Base-by-base conservation (phyloP, 2,113 vertebrate genomes). In the Oryzias melastigma region DNA sequence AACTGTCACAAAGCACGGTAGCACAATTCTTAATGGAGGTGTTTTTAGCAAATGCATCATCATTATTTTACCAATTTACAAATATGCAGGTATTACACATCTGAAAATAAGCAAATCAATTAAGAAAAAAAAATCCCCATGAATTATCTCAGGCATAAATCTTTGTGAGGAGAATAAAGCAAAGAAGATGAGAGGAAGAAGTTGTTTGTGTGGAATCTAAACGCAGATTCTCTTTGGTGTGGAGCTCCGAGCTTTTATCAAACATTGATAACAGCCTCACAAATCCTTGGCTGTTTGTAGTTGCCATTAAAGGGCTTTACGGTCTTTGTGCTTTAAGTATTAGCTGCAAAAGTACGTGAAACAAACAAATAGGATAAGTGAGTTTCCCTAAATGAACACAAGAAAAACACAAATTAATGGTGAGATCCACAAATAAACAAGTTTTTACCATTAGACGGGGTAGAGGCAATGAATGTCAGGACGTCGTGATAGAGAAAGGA, bases 191-290 rank as follows among this genome's bases (percentile, higher is more conserved):
- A 84, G 62, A 73, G 65, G 65, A 73, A 24, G 35, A 47, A 55
- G 50, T 73, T 64, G 55, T 73, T 71, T 57, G 52, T 74, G 77
- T 61, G 58, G 75, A 76, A 58, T 70, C 56, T 54, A 78, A 63
- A 84, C 89, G 43, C 41, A 59, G 16, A 43, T 42, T 70, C 27
- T 35, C 22, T 78, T n/a, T 63, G n/a, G 19, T 60, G 62, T 25
- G 43, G 27, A 92, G 93, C 92, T 87, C 2, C 74, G 74, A 90
- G 87, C 87, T 69, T 93, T 93, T 91, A 94, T 94, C 91, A 94
- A 93, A 93, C 92, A 93, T 91, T 93, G 89, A 93, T 91, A 90
- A 91, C 92, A 91, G 90, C 91, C 89, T 91, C 91, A 94, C 93
- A 93, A 94, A 79, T 63, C 61, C 55, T 35, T 89, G 78, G 78